phyloP scores from a whole-genome alignment of 1,140 invertebrate species.

The Eufriesea mexicana region DNA sequence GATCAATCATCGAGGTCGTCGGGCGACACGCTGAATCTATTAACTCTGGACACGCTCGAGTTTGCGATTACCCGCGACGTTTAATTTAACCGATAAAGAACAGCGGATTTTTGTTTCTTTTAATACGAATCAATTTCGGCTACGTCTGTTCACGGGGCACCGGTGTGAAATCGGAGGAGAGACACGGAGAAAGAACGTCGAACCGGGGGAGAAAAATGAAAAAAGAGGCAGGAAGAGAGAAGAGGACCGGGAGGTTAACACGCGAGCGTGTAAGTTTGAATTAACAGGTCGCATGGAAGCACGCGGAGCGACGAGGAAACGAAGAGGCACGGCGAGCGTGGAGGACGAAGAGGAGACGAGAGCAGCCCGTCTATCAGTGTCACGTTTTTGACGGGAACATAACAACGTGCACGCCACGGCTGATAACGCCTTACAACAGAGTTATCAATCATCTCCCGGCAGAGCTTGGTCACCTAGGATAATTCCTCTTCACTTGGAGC shows the following conservation, averaged over 20 bases:
- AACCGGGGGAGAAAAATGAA: not conserved
- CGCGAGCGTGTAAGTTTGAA: conserved; percentile 69
- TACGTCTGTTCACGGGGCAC: not conserved
- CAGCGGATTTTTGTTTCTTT: not conserved
- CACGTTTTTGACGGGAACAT: conserved; percentile 68
- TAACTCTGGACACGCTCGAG: not conserved
- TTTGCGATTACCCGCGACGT: not conserved
- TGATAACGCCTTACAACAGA: conserved; percentile 71
- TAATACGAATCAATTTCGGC: not conserved
- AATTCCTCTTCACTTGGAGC: conserved; percentile 55
- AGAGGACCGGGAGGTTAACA: conserved; percentile 47
- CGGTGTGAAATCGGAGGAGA: not conserved
- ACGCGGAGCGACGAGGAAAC: conserved; percentile 26
- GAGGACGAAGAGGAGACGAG: conserved; percentile 37
- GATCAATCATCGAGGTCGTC: conserved; percentile 7
- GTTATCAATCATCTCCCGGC: conserved; percentile 72
- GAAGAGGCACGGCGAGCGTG: conserved; percentile 1
- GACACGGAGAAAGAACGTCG: not conserved
- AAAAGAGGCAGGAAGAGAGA: not conserved
- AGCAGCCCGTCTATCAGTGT: conserved; percentile 60
- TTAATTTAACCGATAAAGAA: not conserved
- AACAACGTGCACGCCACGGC: conserved; percentile 69
- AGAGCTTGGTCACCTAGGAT: conserved; percentile 62
- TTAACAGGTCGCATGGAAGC: conserved; percentile 65
- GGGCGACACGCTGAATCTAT: conserved; percentile 18